phyloP scores from a whole-genome alignment of 1,140 invertebrate species.

The Bicyclus anynana region DNA sequence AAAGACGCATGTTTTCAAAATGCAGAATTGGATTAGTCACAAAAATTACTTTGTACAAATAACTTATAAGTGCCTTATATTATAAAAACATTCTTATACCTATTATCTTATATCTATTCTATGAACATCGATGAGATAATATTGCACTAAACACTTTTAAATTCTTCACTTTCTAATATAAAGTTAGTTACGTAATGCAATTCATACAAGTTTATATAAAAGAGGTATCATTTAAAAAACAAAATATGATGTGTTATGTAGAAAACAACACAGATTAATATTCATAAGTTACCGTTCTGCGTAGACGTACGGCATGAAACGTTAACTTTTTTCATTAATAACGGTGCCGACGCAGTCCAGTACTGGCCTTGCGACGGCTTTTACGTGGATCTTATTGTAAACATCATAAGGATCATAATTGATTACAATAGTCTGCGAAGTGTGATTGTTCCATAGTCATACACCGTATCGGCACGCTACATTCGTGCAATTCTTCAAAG shows the following conservation, averaged over 20 bases:
- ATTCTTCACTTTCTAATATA: not conserved
- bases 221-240: not conserved
- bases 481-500: conserved; percentile 16
- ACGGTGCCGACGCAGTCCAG: conserved; percentile 4
- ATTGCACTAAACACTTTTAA: too few relatives aligned
- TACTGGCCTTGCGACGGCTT: not conserved
- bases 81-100: too few relatives aligned
- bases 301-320: conserved; percentile 7
- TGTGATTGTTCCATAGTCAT: conserved; percentile 14
- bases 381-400: not conserved
- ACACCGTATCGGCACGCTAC: conserved; percentile 17
- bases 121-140: too few relatives aligned
- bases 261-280: conserved; percentile 10
- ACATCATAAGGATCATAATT: not conserved
- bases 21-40: too few relatives aligned
- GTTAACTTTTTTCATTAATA: conserved; percentile 8
- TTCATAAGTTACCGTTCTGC: conserved; percentile 14
- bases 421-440: not conserved
- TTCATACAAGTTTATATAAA: conserved; percentile 5
- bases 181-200: not conserved
- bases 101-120: too few relatives aligned
- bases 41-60: too few relatives aligned
- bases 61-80: too few relatives aligned
- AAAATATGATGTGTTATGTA: conserved; percentile 2
- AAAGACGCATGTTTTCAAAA: too few relatives aligned